Conservation (phyloP, 2,113 vertebrate genomes). For the Corythornis cristatus region DNA sequence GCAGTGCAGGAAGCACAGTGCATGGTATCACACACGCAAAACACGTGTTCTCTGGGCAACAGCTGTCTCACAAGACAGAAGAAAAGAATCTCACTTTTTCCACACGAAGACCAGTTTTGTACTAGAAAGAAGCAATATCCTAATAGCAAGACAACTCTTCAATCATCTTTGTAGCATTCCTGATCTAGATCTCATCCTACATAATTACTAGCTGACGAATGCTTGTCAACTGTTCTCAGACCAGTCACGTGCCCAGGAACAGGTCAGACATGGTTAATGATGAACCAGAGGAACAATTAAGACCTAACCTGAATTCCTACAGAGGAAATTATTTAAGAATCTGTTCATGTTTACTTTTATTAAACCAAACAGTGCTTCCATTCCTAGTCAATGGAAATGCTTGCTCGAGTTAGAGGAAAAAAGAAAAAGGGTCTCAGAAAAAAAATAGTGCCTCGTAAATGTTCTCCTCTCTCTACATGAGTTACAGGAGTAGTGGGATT, state of each 20-base stretch:
- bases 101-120: background rate
- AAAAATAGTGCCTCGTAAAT: background rate
- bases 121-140: background rate
- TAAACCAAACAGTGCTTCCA: background rate
- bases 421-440: background rate
- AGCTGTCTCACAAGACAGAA: background rate
- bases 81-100: background rate
- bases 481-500: background rate
- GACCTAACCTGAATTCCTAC: background rate
- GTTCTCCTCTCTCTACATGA: background rate
- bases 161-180: background rate
- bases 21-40: accelerated
- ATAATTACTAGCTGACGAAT: background rate
- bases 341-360: background rate
- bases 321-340: background rate
- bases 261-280: constrained; percentile 11
- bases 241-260: background rate
- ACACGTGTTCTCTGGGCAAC: background rate
- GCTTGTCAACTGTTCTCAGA: background rate
- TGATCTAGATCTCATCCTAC: background rate
- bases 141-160: background rate
- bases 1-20: background rate
- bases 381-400: background rate
- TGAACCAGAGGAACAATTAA: constrained; percentile 39
- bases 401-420: background rate